Evolutionary conservation across 2,888 invertebrate genomes (phyloP), one percentile per base, ranked within the genome.

Genomic region (Tipula lateralis): DNA sequence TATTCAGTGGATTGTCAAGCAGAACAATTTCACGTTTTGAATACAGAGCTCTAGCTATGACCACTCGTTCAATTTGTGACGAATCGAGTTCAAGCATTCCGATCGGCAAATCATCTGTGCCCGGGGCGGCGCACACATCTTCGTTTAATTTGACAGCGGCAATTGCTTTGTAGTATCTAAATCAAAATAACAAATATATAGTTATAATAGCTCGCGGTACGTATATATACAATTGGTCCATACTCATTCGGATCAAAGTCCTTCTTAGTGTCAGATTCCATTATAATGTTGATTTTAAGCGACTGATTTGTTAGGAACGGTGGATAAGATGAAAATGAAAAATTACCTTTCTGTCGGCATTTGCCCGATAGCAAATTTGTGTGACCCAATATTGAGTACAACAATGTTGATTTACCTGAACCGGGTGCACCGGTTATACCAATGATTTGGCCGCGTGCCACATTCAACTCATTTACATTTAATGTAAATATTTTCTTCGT

Each of bases 361-460:
- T 83, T 84, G 39, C 86, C 86, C n/a, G 66, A 84, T 7, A 84
- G 82, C 29, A 84, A 39, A 36, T 84, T 81, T 29, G 44, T 81
- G 39, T 86, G 86, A 5, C 86, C 86, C 29, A 86, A 83, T 13
- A 86, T 85, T 19, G 85, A 39, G 50, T 86, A 85, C 3, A 84
- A 66, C 24, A 86, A 50, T 19, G 86, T 44, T 81, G 85, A 84
- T 84, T 84, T 86, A 1, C 85, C 83, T 13, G 85, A 85, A 1
- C 84, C 84, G 0, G 84, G 50, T 9, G 84, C 16, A 29, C 86
- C 86, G 0, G 85, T 85, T 82, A 85, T 83, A 7, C 85, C 85
- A 83, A 84, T 50, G 19, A 85, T 50, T 84, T 85, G 84, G 3
- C 84, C 85, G 4, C 39, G 36, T 39, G 84, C 29, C 29, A 85